These are phyloP conservation scores for Nothocercus julius DNA, from an alignment of 2,113 vertebrate species.

Conservation along the genomic window DNA sequence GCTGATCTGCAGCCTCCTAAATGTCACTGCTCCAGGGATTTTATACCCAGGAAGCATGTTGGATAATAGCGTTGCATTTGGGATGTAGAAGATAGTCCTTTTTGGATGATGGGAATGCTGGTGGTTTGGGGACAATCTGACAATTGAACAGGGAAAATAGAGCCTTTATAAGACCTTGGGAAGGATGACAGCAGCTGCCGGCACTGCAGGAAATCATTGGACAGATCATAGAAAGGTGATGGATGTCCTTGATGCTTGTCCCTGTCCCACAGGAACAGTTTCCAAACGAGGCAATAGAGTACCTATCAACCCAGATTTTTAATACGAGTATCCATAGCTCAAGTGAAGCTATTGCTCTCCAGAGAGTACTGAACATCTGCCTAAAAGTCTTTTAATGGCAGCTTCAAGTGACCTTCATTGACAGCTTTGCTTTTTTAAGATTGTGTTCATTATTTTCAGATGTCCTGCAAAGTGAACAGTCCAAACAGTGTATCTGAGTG, in stretches of 20 bases:
- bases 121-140: not conserved
- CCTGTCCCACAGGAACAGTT: not conserved
- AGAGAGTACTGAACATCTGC: not conserved
- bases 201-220: not conserved
- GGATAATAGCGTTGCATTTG: not conserved
- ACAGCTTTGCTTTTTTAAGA: not conserved
- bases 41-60: not conserved
- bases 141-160: not conserved
- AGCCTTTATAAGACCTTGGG: not conserved
- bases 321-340: not conserved
- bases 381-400: not conserved
- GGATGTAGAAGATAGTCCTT: not conserved
- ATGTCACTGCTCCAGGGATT: not conserved
- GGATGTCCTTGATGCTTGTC: not conserved
- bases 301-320: not conserved
- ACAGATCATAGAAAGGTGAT: not conserved
- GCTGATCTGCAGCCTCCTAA: conserved; percentile 18
- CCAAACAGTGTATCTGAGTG: not conserved
- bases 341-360: not conserved
- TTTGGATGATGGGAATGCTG: not conserved
- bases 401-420: not conserved
- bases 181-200: not conserved
- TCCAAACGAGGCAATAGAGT: not conserved
- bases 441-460: not conserved
- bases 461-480: not conserved